phyloP scores from a whole-genome alignment of 2,888 invertebrate species.

The Athalia cordata region DNA sequence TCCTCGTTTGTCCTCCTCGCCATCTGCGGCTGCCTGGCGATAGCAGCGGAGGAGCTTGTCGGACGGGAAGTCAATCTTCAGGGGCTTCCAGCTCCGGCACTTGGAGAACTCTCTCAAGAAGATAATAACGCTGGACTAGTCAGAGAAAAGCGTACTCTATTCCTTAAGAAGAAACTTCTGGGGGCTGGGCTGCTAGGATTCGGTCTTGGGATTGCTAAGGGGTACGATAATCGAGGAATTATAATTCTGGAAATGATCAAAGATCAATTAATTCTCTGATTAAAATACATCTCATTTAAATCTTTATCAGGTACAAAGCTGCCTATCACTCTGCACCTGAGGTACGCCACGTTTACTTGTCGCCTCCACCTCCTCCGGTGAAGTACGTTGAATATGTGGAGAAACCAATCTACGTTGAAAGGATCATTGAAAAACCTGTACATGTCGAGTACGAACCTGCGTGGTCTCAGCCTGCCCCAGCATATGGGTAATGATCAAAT shows the following conservation, averaged over 20 bases:
- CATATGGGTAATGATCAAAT: conserved; percentile 60
- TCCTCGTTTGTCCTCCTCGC: conserved; percentile 51
- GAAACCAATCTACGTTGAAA: conserved; percentile 67
- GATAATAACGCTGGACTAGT: conserved; percentile 51
- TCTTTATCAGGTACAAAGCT: conserved; percentile 62
- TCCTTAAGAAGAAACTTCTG: conserved; percentile 68
- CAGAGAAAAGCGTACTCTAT: conserved; percentile 65
- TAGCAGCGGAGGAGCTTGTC: conserved; percentile 51
- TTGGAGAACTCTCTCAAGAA: conserved; percentile 46
- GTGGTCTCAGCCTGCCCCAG: conserved; percentile 62
- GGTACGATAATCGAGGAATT: conserved; percentile 57
- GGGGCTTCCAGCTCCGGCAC: conserved; percentile 44
- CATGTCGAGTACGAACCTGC: conserved; percentile 59
- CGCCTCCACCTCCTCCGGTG: conserved; percentile 61
- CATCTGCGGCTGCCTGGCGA: conserved; percentile 56
- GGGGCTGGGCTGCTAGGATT: conserved; percentile 69
- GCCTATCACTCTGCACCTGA: conserved; percentile 64
- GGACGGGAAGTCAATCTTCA: conserved; percentile 45
- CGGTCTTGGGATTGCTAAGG: conserved; percentile 67
- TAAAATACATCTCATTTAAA: background rate
- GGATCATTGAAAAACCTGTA: conserved; percentile 66
- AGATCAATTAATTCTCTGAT: background rate
- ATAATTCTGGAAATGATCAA: background rate
- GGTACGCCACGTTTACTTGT: conserved; percentile 67
- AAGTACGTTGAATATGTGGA: conserved; percentile 70